Evolutionary conservation across 2,888 invertebrate species (phyloP).

Genomic region (Melieria crassipennis): DNA sequence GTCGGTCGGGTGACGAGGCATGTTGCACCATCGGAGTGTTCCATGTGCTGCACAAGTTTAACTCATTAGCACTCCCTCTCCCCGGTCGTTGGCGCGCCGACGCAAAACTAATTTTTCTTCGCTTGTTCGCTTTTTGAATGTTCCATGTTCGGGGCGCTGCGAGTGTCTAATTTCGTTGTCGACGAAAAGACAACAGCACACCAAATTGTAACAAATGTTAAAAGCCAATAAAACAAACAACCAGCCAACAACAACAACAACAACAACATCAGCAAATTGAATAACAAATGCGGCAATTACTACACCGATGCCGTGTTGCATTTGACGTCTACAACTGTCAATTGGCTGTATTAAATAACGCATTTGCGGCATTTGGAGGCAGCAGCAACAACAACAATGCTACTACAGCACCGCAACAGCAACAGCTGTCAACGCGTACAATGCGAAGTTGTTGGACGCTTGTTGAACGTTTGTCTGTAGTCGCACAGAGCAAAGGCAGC

Average conservation of each 20-base stretch:
- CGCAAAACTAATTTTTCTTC: background rate
- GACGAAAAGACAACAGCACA: too few relatives aligned
- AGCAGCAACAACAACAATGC: background rate
- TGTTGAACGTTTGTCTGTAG: background rate
- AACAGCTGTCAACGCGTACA: background rate
- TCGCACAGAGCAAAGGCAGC: background rate
- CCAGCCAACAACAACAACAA: background rate
- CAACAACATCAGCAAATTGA: slow-evolving; percentile 9
- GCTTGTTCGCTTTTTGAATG: background rate
- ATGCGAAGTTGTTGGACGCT: background rate
- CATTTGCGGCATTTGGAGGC: slow-evolving; percentile 45
- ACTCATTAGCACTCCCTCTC: slow-evolving; percentile 47
- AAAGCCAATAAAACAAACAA: slow-evolving; percentile 18
- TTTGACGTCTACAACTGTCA: slow-evolving; percentile 46
- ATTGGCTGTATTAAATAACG: slow-evolving; percentile 57
- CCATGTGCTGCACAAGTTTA: slow-evolving; percentile 43
- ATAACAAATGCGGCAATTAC: slow-evolving; percentile 26
- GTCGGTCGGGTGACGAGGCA: background rate
- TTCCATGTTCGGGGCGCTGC: background rate
- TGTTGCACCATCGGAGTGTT: slow-evolving; percentile 25
- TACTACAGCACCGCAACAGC: background rate
- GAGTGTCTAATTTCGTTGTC: too few relatives aligned
- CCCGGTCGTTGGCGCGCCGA: slow-evolving; percentile 17
- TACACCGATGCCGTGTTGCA: slow-evolving; percentile 30
- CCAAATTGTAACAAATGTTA: background rate